A percentile compares a stretch with the other conserved stretches of the same genome.
Evolutionary conservation across 1,140 invertebrate genomes (phyloP).

Genomic region (Parapsyche elsis): DNA sequence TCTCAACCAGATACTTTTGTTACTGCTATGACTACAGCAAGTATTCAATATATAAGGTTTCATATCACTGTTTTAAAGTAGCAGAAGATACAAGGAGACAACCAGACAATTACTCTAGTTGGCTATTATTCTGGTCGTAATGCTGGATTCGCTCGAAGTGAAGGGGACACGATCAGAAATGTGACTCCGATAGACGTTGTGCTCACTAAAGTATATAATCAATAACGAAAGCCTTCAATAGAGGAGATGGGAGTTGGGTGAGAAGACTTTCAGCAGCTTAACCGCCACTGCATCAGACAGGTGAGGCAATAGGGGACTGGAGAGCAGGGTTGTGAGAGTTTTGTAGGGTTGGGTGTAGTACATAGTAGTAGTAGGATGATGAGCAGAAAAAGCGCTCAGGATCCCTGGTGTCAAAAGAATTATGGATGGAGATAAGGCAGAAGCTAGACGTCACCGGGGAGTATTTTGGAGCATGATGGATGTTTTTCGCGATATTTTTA

Average conservation of each 20-base stretch:
- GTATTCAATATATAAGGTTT: too few relatives aligned
- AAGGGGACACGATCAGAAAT: too few relatives aligned
- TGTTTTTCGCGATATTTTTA: slow-evolving; percentile 26
- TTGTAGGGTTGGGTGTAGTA: too few relatives aligned
- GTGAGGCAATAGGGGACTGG: neutral
- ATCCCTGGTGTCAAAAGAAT: slow-evolving; percentile 18
- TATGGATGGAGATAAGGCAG: slow-evolving; percentile 33
- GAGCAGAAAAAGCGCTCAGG: slow-evolving; percentile 10
- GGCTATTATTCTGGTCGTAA: too few relatives aligned
- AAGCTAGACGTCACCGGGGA: slow-evolving; percentile 27
- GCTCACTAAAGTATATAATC: neutral
- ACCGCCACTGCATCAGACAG: neutral
- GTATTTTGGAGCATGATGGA: slow-evolving; percentile 22
- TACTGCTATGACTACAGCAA: too few relatives aligned
- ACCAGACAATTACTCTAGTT: too few relatives aligned
- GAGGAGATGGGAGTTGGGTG: neutral
- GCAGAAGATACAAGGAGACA: too few relatives aligned
- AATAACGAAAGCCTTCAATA: neutral
- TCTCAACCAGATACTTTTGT: too few relatives aligned
- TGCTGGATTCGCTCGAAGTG: too few relatives aligned
- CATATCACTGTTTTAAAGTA: too few relatives aligned
- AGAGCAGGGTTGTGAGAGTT: neutral
- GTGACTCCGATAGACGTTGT: too few relatives aligned
- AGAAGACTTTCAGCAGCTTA: neutral
- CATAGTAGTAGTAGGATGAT: neutral